These are phyloP conservation scores for Wasmannia auropunctata DNA, from an alignment of 1,140 invertebrate species.

Conservation along the genomic window DNA sequence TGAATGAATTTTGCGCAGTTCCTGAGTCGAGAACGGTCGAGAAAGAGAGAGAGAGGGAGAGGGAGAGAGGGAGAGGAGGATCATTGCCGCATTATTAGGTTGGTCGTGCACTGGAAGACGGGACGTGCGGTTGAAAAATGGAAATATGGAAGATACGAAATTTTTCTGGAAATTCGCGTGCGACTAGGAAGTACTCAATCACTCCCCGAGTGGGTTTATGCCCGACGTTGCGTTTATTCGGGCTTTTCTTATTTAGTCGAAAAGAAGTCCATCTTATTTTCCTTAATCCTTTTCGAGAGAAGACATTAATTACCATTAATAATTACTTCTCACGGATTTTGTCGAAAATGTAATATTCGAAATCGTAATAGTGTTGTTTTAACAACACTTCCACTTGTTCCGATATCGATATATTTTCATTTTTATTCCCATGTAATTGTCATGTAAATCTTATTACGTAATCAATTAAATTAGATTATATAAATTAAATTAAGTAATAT, in stretches of 20 bases:
- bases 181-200: neutral
- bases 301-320: neutral
- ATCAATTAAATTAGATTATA: too few species aligned
- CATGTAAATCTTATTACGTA: too few species aligned
- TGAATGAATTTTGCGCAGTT: constrained; percentile 29
- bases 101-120: neutral
- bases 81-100: constrained; percentile 18
- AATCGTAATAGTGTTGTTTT: too few species aligned
- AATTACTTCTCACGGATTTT: neutral
- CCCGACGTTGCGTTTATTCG: neutral
- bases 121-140: constrained; percentile 3
- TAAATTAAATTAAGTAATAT: too few species aligned
- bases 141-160: neutral
- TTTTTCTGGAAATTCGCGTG: neutral
- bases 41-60: neutral
- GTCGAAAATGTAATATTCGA: neutral
- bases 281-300: neutral
- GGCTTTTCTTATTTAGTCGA: too few species aligned
- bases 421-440: too few species aligned
- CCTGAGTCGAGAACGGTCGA: neutral
- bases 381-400: too few species aligned
- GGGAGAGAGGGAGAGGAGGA: neutral
- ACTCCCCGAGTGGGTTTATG: neutral
- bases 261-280: neutral
- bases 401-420: too few species aligned